A percentile compares a stretch with the other conserved stretches of the same genome.
These are phyloP conservation scores for Orthonyx spaldingii DNA, from an alignment of 2,113 vertebrate species.

Conservation along the genomic window DNA sequence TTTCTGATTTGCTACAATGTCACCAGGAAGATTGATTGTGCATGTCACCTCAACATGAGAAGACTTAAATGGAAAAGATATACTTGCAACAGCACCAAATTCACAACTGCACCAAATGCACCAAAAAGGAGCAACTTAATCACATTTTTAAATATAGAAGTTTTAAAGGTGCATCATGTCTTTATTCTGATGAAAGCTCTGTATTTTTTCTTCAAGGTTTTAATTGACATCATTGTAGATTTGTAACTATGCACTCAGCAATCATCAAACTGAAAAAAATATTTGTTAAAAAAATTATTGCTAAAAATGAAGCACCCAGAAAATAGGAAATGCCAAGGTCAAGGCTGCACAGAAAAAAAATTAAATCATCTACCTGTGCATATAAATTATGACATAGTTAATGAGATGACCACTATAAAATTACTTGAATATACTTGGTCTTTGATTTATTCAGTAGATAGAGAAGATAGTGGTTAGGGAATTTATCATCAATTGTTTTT, in stretches of 20 bases:
- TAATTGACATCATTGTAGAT: background rate
- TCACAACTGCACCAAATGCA: slow-evolving; percentile 77
- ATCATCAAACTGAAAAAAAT: background rate
- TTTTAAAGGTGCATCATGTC: background rate
- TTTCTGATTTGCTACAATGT: slow-evolving; percentile 81
- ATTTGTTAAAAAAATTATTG: background rate
- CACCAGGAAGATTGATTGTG: slow-evolving; percentile 86
- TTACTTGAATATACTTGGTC: background rate
- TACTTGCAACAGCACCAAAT: slow-evolving; percentile 77
- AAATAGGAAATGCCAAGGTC: background rate
- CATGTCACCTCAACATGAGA: slow-evolving; percentile 78
- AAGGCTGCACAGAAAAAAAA: background rate
- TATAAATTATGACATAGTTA: background rate
- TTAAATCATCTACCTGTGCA: background rate
- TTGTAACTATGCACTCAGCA: slow-evolving; percentile 58
- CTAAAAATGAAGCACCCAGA: background rate
- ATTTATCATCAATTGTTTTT: background rate
- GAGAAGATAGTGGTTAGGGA: background rate
- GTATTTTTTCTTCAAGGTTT: background rate
- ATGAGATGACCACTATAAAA: background rate
- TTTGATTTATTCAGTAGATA: background rate
- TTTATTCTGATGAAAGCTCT: background rate
- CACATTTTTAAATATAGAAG: slow-evolving; percentile 7
- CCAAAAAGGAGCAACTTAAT: slow-evolving; percentile 47
- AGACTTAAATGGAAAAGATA: slow-evolving; percentile 87